A percentile compares a stretch with the other conserved stretches of the same genome.
Evolutionary conservation across 2,113 vertebrate species (phyloP).

Genomic region (Podarcis muralis): DNA sequence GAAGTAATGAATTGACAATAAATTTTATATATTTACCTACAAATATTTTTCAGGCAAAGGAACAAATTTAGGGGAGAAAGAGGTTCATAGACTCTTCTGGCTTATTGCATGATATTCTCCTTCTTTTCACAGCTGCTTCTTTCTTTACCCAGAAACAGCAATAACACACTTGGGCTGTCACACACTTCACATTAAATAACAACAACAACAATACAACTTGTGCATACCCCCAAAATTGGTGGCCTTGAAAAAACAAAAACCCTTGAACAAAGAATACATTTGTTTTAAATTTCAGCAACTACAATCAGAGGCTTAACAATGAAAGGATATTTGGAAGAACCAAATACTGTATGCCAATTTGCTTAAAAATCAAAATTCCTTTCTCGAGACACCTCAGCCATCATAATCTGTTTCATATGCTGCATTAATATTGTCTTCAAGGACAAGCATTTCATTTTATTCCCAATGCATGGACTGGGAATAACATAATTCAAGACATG

Average conservation of each 20-base stretch:
- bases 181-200: neutral
- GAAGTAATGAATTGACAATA: neutral
- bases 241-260: constrained; percentile 20
- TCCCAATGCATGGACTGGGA: constrained; percentile 9
- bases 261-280: constrained; percentile 62
- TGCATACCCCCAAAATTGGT: constrained; percentile 47
- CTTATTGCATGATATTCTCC: neutral
- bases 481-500: constrained; percentile 47
- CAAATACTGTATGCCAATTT: constrained; percentile 50
- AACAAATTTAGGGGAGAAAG: no score
- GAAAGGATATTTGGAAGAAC: constrained; percentile 61
- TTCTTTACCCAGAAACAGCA: neutral
- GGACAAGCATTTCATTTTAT: neutral
- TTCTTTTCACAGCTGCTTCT: neutral
- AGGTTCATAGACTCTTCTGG: neutral
- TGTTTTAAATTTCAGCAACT: constrained; percentile 69
- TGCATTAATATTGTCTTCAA: constrained; percentile 37
- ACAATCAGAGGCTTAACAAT: constrained; percentile 53
- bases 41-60: neutral
- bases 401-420: constrained; percentile 56
- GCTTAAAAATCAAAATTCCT: constrained; percentile 66
- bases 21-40: no score
- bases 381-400: constrained; percentile 61
- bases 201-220: constrained; percentile 26
- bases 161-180: neutral